These are phyloP conservation scores for Phalangium opilio DNA, from an alignment of 2,888 invertebrate species.

Conservation along the genomic window DNA sequence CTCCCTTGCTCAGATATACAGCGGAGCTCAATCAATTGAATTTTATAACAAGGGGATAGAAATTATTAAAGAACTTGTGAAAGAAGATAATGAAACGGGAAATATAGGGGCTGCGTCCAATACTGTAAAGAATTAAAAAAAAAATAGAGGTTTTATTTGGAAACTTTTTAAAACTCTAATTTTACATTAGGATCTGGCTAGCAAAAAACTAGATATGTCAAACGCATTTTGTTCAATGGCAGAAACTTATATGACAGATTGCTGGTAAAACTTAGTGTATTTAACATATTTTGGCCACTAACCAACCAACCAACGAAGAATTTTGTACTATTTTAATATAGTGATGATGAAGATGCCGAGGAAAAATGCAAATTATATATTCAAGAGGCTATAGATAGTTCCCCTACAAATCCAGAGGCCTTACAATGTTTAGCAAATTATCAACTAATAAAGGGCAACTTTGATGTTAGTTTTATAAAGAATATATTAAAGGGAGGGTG, in stretches of 20 bases:
- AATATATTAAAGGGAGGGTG: too few species aligned
- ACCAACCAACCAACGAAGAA: constrained; percentile 2
- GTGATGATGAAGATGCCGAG: constrained; percentile 33
- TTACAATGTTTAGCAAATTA: constrained; percentile 31
- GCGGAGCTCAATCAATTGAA: constrained; percentile 30
- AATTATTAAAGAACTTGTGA: constrained; percentile 25
- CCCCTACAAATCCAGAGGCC: constrained; percentile 32
- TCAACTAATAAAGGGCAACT: constrained; percentile 28
- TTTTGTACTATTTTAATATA: too few species aligned
- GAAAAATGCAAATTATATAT: constrained; percentile 28
- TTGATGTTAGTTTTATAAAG: constrained; percentile 16
- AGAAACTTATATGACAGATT: constrained; percentile 35
- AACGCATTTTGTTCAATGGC: constrained; percentile 33
- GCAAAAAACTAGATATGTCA: constrained; percentile 26
- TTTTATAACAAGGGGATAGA: constrained; percentile 33
- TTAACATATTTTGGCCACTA: not conserved
- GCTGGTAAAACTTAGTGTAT: constrained; percentile 27
- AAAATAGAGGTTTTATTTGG: too few species aligned
- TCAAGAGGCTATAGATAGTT: constrained; percentile 29
- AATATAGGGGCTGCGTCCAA: too few species aligned
- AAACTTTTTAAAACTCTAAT: too few species aligned
- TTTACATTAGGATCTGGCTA: too few species aligned
- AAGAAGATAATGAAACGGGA: too few species aligned
- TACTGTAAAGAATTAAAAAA: too few species aligned
- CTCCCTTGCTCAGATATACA: constrained; percentile 33